These are phyloP conservation scores for Gastracanthus pulcherrimus DNA, from an alignment of 2,888 invertebrate genomes.

Conservation along the genomic window DNA sequence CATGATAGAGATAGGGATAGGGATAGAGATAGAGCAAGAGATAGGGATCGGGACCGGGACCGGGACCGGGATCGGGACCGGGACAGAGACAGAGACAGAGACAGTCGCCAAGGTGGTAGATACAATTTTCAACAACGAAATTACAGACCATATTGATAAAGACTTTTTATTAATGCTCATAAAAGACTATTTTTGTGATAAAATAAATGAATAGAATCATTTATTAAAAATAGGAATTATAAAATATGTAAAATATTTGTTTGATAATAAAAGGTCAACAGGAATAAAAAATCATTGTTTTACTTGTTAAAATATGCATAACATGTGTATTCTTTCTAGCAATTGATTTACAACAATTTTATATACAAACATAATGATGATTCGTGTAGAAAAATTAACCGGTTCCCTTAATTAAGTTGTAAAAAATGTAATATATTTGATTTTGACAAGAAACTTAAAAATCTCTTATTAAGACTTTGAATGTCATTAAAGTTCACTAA, in stretches of 20 bases:
- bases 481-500: slow-evolving; percentile 11
- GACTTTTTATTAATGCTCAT: background rate
- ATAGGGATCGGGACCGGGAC: background rate
- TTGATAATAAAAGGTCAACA: slow-evolving; percentile 12
- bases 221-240: background rate
- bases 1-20: slow-evolving; percentile 25
- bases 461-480: slow-evolving; percentile 11
- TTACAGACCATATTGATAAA: slow-evolving; percentile 49
- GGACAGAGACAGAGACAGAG: slow-evolving; percentile 48
- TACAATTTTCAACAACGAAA: slow-evolving; percentile 55
- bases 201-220: slow-evolving; percentile 17
- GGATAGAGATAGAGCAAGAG: background rate
- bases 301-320: slow-evolving; percentile 56
- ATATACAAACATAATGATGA: slow-evolving; percentile 56
- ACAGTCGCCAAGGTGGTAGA: slow-evolving; percentile 56
- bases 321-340: slow-evolving; percentile 51
- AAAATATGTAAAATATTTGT: background rate
- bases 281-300: slow-evolving; percentile 30
- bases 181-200: slow-evolving; percentile 30
- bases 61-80: slow-evolving; percentile 47
- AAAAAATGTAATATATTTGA: slow-evolving; percentile 52
- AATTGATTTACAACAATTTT: slow-evolving; percentile 50
- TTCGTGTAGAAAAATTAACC: slow-evolving; percentile 50
- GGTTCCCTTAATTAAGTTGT: slow-evolving; percentile 40
- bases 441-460: slow-evolving; percentile 38